Base-by-base conservation (phyloP, 2,113 vertebrate genomes). In the Sialia sialis region DNA sequence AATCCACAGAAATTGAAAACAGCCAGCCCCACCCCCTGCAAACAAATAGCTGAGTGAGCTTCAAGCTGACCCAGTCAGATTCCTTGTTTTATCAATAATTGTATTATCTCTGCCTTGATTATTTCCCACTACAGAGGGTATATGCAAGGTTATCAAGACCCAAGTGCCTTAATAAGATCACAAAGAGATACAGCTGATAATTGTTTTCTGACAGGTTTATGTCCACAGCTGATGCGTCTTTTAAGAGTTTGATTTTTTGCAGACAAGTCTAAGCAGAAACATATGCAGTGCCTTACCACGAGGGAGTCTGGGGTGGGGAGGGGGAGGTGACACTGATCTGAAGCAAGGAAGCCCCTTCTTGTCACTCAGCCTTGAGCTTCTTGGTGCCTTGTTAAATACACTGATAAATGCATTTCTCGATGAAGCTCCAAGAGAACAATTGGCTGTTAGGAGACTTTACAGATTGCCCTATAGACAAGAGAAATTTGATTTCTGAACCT, bases 401-500 rank as follows among this genome's bases (percentile, higher is more conserved):
- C 19, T 19, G 64, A 93, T 74, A 84, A 94, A 95, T 36, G 68
- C 48, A 22, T 81, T 81, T 62, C 68, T 88, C 48, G 7, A 59
- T 7, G 43, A 86, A 67, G 82, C 39, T 93, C 56, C 60, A 58
- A n/a, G 36, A 85, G 51, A 27, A 88, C 55, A 66, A 32, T 10
- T 75, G 92, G 64, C 59, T 5, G 18, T 59, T 27, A 59, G 59
- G 72, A 80, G 56, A 95, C 74, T 88, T 87, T 94, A 67, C n/a
- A 81, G 72, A 70, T 80, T 86, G 59, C 82, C 56, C 32, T 63
- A 43, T 38, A 86, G 76, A 84, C 72, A 94, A 94, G 83, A 86
- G 85, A 81, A 95, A 94, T 87, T 67, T 90, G 85, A 93, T 94
- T 97, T 95, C 90, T 56, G 59, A 90, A 52, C 60, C 20, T 49